Evolutionary conservation across 2,888 invertebrate species (phyloP).

Genomic region (Thecocarcelia acutangulata): DNA sequence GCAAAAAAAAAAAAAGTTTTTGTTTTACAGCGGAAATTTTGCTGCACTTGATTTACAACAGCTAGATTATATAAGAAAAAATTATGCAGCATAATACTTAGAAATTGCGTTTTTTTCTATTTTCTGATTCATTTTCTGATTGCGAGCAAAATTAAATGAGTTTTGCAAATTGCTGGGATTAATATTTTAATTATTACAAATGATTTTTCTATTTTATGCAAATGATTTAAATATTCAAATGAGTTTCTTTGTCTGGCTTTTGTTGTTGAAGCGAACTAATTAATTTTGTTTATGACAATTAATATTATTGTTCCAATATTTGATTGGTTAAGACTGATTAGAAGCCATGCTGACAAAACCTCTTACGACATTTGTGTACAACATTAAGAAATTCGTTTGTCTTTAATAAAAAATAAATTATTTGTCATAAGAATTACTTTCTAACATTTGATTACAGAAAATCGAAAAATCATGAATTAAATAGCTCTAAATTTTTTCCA

Average conservation of each 20-base stretch:
- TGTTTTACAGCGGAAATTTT: slow-evolving; percentile 41
- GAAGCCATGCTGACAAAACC: background rate
- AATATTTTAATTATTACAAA: slow-evolving; percentile 20
- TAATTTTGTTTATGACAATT: slow-evolving; percentile 7
- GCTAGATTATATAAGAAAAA: slow-evolving; percentile 14
- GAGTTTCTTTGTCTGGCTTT: slow-evolving; percentile 11
- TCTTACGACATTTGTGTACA: background rate
- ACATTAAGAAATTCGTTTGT: background rate
- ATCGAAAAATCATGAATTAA: too few relatives aligned
- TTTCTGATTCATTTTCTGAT: slow-evolving; percentile 31
- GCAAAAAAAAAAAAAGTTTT: background rate
- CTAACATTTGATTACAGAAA: too few relatives aligned
- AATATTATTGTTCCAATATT: background rate
- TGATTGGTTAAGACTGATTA: background rate
- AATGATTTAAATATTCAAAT: slow-evolving; percentile 31
- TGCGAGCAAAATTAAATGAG: slow-evolving; percentile 13
- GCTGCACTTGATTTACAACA: slow-evolving; percentile 47
- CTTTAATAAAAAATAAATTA: background rate
- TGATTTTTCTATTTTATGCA: slow-evolving; percentile 27
- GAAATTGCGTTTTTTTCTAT: background rate
- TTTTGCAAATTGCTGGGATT: slow-evolving; percentile 9
- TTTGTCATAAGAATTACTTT: background rate
- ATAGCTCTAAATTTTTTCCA: too few relatives aligned
- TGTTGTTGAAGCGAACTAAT: slow-evolving; percentile 16
- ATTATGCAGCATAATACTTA: slow-evolving; percentile 24